Conservation (phyloP, 2,888 invertebrate genomes). For the Scaptomyza flava region DNA sequence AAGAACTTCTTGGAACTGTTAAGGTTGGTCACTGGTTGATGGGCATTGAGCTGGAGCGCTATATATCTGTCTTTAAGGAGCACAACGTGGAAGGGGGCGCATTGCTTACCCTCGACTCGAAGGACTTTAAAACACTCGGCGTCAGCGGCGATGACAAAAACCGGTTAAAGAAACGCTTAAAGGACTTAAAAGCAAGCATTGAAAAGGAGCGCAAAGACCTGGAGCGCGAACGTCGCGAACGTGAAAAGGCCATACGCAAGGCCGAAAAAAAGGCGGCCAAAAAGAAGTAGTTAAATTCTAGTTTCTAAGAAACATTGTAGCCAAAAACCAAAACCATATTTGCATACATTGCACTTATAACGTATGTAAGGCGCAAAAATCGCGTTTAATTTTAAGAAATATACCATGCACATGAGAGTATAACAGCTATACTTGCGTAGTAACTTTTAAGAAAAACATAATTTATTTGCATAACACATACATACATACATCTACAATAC, state of each 20-base stretch:
- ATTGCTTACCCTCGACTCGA: slow-evolving; percentile 94
- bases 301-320: slow-evolving; percentile 66
- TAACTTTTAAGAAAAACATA: slow-evolving; percentile 24
- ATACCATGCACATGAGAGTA: slow-evolving; percentile 37
- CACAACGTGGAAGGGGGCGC: slow-evolving; percentile 94
- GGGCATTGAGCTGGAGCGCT: slow-evolving; percentile 92
- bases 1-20: not conserved
- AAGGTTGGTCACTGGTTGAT: slow-evolving; percentile 97
- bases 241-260: slow-evolving; percentile 93
- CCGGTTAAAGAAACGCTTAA: slow-evolving; percentile 93
- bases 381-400: slow-evolving; percentile 35
- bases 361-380: slow-evolving; percentile 51
- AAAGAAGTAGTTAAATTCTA: slow-evolving; percentile 85
- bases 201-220: slow-evolving; percentile 90
- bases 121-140: slow-evolving; percentile 95
- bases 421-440: slow-evolving; percentile 29
- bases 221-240: slow-evolving; percentile 93
- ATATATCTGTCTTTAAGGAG: slow-evolving; percentile 94
- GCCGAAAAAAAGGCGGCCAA: slow-evolving; percentile 93
- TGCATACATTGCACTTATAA: slow-evolving; percentile 56
- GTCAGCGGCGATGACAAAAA: slow-evolving; percentile 92
- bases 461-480: slow-evolving; percentile 62
- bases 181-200: slow-evolving; percentile 91
- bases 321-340: slow-evolving; percentile 74
- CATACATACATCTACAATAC: slow-evolving; percentile 58